Evolutionary conservation across 2,113 vertebrate genomes (phyloP), one percentile per base, ranked within the genome.

Genomic region (Elgaria multicarinata): DNA sequence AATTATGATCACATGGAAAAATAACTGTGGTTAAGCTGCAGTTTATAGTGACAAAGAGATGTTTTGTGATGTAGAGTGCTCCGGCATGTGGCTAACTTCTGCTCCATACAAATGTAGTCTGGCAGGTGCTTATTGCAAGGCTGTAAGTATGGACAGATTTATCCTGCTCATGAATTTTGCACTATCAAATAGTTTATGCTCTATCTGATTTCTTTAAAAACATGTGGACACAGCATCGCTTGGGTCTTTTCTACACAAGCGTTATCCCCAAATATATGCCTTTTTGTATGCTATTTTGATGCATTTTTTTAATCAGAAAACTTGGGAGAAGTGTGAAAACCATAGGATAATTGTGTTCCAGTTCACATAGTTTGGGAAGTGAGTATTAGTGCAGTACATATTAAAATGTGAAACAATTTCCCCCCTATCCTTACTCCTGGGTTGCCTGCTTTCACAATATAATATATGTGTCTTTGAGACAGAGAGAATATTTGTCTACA

Each of bases 161-260:
- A 28, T n/a, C 3, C 26, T 2, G 33, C 26, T 46, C 24, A 44
- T 26, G 74, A 44, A 44, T 26, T 31, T 87, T 58, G 39, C 28
- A 72, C 31, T 44, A 14, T 0, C 10, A 6, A 0, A 18, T 55
- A 10, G 42, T 66, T 24, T 50, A 36, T 0, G 71, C 76, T 74
- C 9, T 0, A 0, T 3, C 9, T 1, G 39, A 75, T 71, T 22
- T 1, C 33, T 66, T 44, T 36, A 46, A 87, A 64, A 80, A 31
- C 33, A 3, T 20, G 0, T 7, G 2, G 39, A 66, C 87, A 86
- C 53, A 46, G 1, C 10, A 0, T 9, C 3, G 20, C 36, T 74
- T 53, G 46, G 3, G 33, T 7, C 33, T 53, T 53, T 6, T 53
- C 50, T 8, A 53, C 50, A 53, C 12, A 12, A 53, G 6, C 9